phyloP scores from a whole-genome alignment of 2,113 vertebrate species.

The Ictalurus punctatus region DNA sequence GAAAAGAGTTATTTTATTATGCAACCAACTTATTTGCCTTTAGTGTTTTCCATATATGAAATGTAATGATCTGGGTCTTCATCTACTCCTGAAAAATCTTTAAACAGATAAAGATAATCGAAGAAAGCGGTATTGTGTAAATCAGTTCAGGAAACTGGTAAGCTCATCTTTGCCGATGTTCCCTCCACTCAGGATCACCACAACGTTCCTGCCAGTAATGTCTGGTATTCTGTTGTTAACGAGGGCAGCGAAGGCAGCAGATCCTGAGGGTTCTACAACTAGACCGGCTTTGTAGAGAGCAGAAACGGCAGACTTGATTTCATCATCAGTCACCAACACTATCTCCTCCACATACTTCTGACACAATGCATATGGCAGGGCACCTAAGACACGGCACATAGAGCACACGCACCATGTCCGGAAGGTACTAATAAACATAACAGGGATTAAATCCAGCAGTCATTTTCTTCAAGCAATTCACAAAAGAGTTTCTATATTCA shows the following conservation, averaged over 20 bases:
- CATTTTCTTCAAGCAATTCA: background rate
- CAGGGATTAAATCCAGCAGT: background rate
- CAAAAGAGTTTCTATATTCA: background rate
- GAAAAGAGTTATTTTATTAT: background rate
- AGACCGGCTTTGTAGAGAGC: slow-evolving; percentile 70
- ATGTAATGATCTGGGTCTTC: background rate
- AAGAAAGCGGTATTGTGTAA: background rate
- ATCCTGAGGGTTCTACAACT: slow-evolving; percentile 73
- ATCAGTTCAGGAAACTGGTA: slow-evolving; percentile 62
- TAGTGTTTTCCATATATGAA: background rate
- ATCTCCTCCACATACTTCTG: slow-evolving; percentile 68
- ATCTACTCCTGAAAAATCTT: background rate
- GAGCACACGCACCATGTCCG: background rate
- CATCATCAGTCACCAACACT: slow-evolving; percentile 72
- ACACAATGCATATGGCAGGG: slow-evolving; percentile 69
- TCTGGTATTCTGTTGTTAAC: slow-evolving; percentile 65
- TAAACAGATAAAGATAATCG: background rate
- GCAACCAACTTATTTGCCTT: background rate
- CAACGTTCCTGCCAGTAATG: slow-evolving; percentile 65
- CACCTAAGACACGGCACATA: slow-evolving; percentile 56
- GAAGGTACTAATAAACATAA: background rate
- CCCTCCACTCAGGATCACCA: slow-evolving; percentile 73
- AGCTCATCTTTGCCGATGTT: slow-evolving; percentile 76
- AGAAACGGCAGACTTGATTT: slow-evolving; percentile 70
- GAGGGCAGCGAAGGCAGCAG: slow-evolving; percentile 72